Conservation (phyloP, 2,888 invertebrate genomes). For the Odontocerum albicorne region DNA sequence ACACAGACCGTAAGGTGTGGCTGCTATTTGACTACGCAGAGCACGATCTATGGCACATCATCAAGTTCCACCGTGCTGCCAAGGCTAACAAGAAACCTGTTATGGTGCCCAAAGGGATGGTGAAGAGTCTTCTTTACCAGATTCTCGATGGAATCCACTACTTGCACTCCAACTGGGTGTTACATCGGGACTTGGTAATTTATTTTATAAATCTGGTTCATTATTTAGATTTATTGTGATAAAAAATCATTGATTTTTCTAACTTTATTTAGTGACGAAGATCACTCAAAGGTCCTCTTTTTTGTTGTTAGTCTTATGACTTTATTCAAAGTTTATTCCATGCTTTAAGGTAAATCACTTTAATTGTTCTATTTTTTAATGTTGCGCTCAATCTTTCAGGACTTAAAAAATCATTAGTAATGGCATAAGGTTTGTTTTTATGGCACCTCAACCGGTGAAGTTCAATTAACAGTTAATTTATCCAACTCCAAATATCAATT, state of each 20-base stretch:
- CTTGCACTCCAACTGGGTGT: conserved; percentile 97
- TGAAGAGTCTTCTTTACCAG: conserved; percentile 96
- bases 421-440: too few relatives aligned
- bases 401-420: too few relatives aligned
- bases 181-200: conserved; percentile 94
- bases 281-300: not conserved
- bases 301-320: not conserved
- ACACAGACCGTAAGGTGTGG: conserved; percentile 96
- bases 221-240: not conserved
- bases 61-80: conserved; percentile 97
- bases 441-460: not conserved
- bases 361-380: not conserved
- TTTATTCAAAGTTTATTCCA: not conserved
- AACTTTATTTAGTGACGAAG: not conserved
- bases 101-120: conserved; percentile 95
- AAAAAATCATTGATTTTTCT: not conserved
- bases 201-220: too few relatives aligned
- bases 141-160: conserved; percentile 99
- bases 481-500: too few relatives aligned
- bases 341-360: not conserved
- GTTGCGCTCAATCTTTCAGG: too few relatives aligned
- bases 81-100: conserved; percentile 97
- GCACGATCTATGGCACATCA: conserved; percentile 99
- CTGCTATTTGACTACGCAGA: conserved; percentile 97
- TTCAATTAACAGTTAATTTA: too few relatives aligned